These are phyloP conservation scores for Takifugu flavidus DNA, from an alignment of 2,113 vertebrate species.

Conservation along the genomic window DNA sequence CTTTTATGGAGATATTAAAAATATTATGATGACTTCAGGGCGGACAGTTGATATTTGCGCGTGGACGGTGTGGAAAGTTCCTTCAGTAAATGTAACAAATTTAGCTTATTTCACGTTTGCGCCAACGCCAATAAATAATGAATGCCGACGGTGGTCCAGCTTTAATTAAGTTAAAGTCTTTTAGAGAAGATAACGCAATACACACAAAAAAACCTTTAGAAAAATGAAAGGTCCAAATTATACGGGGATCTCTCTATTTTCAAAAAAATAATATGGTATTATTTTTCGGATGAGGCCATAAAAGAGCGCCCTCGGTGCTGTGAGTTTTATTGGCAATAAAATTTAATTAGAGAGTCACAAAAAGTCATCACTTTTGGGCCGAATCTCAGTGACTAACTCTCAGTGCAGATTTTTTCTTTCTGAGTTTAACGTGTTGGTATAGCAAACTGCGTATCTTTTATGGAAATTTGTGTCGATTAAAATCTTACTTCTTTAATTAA, in stretches of 20 bases:
- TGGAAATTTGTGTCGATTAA: too few species aligned
- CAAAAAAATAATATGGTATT: conserved; percentile 7
- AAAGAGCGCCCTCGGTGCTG: conserved; percentile 61
- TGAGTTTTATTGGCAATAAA: conserved; percentile 77
- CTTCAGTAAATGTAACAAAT: neutral
- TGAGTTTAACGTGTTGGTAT: too few species aligned
- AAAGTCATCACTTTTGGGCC: conserved; percentile 82
- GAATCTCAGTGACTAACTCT: too few species aligned
- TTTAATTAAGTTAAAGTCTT: too few species aligned
- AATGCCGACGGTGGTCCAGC: neutral
- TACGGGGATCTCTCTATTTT: too few species aligned
- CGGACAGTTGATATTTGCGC: neutral
- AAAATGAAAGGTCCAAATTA: too few species aligned
- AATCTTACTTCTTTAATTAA: too few species aligned
- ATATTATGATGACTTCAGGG: neutral
- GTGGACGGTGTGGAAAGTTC: conserved; percentile 20
- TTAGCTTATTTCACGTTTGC: neutral
- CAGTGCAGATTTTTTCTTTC: too few species aligned
- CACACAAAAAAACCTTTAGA: neutral
- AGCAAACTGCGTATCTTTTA: too few species aligned
- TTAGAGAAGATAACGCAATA: too few species aligned
- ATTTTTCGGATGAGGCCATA: conserved; percentile 42
- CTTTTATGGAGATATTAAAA: neutral
- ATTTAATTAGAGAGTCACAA: conserved; percentile 73
- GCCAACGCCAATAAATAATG: neutral